Percentiles rank a stretch among this genome's conserved stretches.
Evolutionary conservation across 2,113 vertebrate species (phyloP).

Genomic region (Tyrannus savana): DNA sequence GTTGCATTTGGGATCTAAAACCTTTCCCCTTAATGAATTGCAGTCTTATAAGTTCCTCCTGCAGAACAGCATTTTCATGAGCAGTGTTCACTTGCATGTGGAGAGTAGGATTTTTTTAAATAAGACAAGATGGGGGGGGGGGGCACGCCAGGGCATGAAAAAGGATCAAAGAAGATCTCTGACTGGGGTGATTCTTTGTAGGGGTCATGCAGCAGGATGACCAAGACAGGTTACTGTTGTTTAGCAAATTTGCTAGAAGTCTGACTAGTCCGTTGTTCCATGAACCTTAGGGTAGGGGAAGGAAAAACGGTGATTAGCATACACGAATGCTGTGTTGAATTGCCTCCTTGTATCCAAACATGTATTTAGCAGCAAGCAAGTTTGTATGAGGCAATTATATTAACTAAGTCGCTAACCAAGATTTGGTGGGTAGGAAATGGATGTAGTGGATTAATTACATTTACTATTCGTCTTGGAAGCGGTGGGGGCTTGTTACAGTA

Average conservation of each 20-base stretch:
- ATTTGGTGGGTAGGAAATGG: slow-evolving; percentile 27
- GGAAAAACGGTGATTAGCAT: not conserved
- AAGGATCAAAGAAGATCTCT: not conserved
- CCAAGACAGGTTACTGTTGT: not conserved
- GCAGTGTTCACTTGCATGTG: not conserved
- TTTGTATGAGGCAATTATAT: slow-evolving; percentile 46
- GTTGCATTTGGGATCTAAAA: slow-evolving; percentile 45
- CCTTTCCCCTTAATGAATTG: slow-evolving; percentile 20
- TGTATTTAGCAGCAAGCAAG: slow-evolving; percentile 34
- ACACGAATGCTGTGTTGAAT: not conserved
- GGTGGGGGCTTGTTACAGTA: not conserved
- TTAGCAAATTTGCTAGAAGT: not conserved
- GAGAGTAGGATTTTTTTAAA: slow-evolving; percentile 1
- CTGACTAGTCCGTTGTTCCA: not conserved
- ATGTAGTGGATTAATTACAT: slow-evolving; percentile 24
- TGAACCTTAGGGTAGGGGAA: not conserved
- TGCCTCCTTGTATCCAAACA: slow-evolving; percentile 37
- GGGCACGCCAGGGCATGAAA: not conserved
- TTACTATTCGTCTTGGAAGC: not conserved
- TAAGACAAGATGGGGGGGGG: not conserved
- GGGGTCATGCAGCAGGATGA: not conserved
- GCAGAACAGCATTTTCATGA: not conserved
- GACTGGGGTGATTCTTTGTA: not conserved
- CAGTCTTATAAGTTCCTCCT: slow-evolving; percentile 9
- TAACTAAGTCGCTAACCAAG: not conserved